Percentiles rank a stretch among this genome's conserved stretches.
These are phyloP conservation scores for Lamprologus callipterus DNA, from an alignment of 2,113 vertebrate genomes.

Conservation along the genomic window DNA sequence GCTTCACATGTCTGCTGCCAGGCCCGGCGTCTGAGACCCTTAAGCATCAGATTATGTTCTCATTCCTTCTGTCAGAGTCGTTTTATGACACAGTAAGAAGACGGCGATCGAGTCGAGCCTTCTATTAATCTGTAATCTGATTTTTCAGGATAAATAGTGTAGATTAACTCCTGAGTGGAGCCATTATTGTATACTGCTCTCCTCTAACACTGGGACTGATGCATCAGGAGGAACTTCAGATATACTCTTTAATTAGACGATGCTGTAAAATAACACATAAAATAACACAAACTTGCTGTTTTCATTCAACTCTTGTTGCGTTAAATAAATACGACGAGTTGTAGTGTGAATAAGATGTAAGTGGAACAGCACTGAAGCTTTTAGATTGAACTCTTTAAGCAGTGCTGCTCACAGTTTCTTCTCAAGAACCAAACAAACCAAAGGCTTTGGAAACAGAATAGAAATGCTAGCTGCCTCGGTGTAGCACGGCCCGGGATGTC, in stretches of 20 bases:
- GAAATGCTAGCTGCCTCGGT: not conserved
- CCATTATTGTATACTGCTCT: not conserved
- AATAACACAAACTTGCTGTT: not conserved
- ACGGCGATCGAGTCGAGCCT: not conserved
- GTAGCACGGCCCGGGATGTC: not conserved
- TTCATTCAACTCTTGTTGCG: not conserved
- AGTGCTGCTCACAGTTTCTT: not conserved
- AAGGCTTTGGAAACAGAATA: not conserved
- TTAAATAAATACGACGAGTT: not conserved
- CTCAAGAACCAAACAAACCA: not conserved
- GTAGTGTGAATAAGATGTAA: not conserved
- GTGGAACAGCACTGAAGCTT: not conserved
- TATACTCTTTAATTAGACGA: not conserved
- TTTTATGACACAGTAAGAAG: constrained; percentile 24
- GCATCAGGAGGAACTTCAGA: not conserved
- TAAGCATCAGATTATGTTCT: constrained; percentile 2
- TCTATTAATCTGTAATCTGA: not conserved
- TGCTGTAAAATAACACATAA: not conserved
- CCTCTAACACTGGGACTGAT: not conserved
- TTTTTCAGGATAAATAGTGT: not conserved
- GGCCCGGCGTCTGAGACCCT: not conserved
- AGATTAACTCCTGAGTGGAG: not conserved
- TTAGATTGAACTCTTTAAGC: not conserved
- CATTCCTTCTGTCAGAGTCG: constrained; percentile 5
- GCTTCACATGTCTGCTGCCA: constrained; percentile 34